Conservation (phyloP, 1,140 invertebrate genomes). For the Trichogramma pretiosum region DNA sequence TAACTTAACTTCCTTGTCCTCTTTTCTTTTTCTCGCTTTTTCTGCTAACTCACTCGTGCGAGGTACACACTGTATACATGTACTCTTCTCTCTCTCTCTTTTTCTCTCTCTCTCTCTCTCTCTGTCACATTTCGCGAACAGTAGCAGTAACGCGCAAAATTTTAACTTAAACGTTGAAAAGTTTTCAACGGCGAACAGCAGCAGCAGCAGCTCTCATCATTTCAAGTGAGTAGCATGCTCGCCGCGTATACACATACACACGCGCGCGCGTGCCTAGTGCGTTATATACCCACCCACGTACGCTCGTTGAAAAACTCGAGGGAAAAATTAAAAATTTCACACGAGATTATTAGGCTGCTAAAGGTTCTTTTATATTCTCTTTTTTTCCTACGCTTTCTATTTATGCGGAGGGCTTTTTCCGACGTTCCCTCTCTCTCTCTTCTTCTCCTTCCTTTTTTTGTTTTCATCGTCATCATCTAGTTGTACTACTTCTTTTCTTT, state of each 20-base stretch:
- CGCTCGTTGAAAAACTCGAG: too few relatives aligned
- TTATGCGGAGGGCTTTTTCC: not conserved
- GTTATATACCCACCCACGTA: not conserved
- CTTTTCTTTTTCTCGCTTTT: too few relatives aligned
- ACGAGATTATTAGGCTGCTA: too few relatives aligned
- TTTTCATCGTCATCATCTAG: too few relatives aligned
- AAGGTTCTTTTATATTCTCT: constrained; percentile 5
- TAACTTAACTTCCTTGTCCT: too few relatives aligned
- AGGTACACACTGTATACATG: too few relatives aligned
- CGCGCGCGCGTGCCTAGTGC: not conserved
- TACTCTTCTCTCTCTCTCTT: not conserved
- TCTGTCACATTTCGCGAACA: not conserved
- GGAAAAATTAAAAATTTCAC: too few relatives aligned
- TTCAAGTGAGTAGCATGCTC: not conserved
- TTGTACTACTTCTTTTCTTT: constrained; percentile 9
- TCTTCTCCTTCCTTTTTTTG: not conserved
- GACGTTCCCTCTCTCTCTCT: not conserved
- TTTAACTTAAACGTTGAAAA: too few relatives aligned
- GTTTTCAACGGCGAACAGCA: too few relatives aligned
- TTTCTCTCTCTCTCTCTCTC: not conserved
- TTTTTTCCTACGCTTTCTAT: not conserved
- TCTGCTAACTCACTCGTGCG: too few relatives aligned
- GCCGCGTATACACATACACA: not conserved
- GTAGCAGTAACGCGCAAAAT: too few relatives aligned
- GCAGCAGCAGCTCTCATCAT: too few relatives aligned